Evolutionary conservation across 1,140 invertebrate species (phyloP).

Genomic region (Trialeurodes vaporariorum): DNA sequence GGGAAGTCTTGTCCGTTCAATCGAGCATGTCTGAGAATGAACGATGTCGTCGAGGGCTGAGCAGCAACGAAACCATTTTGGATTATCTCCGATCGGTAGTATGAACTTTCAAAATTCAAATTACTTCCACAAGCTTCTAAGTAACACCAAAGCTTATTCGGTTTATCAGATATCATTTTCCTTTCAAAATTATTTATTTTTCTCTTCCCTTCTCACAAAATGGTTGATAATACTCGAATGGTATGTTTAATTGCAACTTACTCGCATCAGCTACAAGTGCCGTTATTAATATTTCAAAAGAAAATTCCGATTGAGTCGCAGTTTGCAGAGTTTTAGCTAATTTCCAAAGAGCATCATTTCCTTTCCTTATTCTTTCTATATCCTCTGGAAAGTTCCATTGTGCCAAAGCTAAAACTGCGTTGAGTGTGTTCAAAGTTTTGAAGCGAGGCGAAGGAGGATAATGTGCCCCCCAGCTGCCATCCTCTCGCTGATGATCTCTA

Average conservation of each 20-base stretch:
- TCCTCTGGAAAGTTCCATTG: background rate
- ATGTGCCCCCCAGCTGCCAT: background rate
- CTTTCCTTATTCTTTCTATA: background rate
- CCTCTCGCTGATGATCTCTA: background rate
- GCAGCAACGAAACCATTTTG: background rate
- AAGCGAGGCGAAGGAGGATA: background rate
- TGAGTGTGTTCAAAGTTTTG: background rate
- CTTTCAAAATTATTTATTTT: background rate
- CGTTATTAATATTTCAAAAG: background rate
- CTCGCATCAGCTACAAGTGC: background rate
- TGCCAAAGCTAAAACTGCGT: background rate
- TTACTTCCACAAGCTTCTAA: background rate
- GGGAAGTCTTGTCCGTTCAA: background rate
- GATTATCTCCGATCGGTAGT: background rate
- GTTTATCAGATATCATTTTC: background rate
- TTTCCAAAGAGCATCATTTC: background rate
- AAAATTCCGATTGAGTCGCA: background rate
- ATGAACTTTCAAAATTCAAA: background rate
- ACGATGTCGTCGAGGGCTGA: background rate
- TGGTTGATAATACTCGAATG: background rate
- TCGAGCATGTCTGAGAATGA: background rate
- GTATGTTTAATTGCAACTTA: background rate
- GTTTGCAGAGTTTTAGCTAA: background rate
- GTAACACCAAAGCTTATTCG: background rate
- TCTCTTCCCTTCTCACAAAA: background rate